Base-by-base conservation (phyloP, 2,888 invertebrate genomes). In the Gibbula magus region DNA sequence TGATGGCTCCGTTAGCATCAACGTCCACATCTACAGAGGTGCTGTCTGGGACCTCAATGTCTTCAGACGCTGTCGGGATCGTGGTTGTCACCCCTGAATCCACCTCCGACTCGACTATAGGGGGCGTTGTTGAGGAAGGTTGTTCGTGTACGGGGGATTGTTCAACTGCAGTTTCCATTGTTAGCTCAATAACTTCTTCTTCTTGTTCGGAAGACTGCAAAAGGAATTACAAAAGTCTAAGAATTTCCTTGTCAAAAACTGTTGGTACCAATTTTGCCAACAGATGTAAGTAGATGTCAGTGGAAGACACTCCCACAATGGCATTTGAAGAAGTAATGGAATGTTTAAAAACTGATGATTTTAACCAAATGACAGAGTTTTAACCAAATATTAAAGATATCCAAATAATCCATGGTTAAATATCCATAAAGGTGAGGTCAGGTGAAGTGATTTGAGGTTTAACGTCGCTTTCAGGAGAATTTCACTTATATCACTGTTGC, bases 161-260 rank as follows among this genome's bases (percentile, higher is more conserved):
- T 32, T 39, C 39, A 18, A 70, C 70, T 29, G 70, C 70, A 7
- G 70, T 70, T 13, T 70, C 70, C 70, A 70, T 70, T 32, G 39
- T 70, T 70, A 35, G 35, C 39, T 35, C 18, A 35, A 8, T 70
- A 39, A n/a, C 20, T 32, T 70, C 39, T 32, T 70, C 70, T 70
- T 29, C 29, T 45, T 45, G 45, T 35, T 70, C 70, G 29, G 70
- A 32, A 70, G 35, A 29, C 70, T 70, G 39, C 5, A 32, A 10
- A 70, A 0, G n/a, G 18, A 29, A 29, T 13, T 16, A 16, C 13
- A 67, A 67, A 2, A 32, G 1, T 2, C 18, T 70, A 35, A 35
- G 20, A 1, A 70, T 7, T 35, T 70, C 18, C n/a, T 70, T 0
- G 8, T 20, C 66, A 22, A 5, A n/a, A 18, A 35, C 35, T 5